A percentile compares a stretch with the other conserved stretches of the same genome.
These are phyloP conservation scores for Dinomys branickii DNA, from an alignment of 2,113 vertebrate genomes.

Conservation along the genomic window DNA sequence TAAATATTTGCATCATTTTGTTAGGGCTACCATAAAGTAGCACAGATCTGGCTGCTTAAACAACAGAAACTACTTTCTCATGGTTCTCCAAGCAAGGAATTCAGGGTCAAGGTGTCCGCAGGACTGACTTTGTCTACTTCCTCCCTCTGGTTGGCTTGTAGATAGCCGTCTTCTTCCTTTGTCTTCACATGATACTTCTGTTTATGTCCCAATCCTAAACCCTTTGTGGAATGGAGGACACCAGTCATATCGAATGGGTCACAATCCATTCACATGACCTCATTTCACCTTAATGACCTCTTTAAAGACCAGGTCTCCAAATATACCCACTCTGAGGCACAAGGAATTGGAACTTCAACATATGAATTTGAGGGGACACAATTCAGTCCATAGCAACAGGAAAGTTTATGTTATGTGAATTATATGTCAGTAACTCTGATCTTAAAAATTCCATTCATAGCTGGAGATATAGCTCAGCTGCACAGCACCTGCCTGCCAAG, in stretches of 20 bases:
- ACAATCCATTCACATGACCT: neutral
- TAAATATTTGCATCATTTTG: neutral
- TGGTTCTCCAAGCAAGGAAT: neutral
- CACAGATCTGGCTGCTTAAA: neutral
- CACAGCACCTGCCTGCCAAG: too few relatives aligned
- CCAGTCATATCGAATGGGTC: neutral
- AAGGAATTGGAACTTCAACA: neutral
- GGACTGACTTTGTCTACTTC: neutral
- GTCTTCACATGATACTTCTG: neutral
- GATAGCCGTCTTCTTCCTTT: rapidly evolving
- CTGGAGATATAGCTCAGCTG: too few relatives aligned
- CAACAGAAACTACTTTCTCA: neutral
- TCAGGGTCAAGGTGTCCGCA: neutral
- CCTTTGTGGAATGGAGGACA: neutral
- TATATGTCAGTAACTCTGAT: neutral
- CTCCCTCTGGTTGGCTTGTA: neutral
- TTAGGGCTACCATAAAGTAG: neutral
- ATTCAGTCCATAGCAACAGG: neutral
- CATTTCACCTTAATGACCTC: neutral
- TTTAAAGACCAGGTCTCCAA: neutral
- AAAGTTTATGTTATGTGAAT: neutral
- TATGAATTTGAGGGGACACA: neutral
- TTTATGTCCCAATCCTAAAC: neutral
- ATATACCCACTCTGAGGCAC: neutral
- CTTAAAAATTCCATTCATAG: conserved; percentile 7